Percentiles rank a stretch among this genome's conserved stretches.
Evolutionary conservation across 1,140 invertebrate species (phyloP).

Genomic region (Nomia melanderi): DNA sequence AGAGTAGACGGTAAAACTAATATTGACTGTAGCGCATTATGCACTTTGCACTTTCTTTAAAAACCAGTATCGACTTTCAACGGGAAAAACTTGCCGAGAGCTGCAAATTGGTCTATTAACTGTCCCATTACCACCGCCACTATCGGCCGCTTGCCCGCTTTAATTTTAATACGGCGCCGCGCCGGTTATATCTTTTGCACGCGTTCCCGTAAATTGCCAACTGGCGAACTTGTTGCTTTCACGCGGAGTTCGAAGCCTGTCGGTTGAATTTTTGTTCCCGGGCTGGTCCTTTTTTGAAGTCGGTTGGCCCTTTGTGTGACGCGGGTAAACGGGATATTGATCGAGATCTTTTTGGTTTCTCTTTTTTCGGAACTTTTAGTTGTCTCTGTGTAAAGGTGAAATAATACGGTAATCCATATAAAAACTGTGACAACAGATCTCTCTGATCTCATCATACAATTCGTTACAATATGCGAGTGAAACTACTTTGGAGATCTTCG

Average conservation of each 20-base stretch:
- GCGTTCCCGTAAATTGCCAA: not conserved
- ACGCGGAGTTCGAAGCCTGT: not conserved
- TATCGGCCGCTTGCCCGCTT: not conserved
- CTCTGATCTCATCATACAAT: no score
- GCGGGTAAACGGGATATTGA: no score
- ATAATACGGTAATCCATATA: no score
- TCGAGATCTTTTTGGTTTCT: no score
- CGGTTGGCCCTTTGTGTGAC: no score
- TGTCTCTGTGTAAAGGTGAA: no score
- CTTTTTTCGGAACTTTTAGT: no score
- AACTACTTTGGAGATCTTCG: no score
- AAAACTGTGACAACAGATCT: no score
- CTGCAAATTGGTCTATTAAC: constrained; percentile 1
- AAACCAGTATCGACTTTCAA: constrained; percentile 24
- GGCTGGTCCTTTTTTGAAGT: no score
- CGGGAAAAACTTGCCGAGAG: not conserved
- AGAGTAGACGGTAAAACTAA: constrained; percentile 16
- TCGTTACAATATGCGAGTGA: no score
- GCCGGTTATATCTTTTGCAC: not conserved
- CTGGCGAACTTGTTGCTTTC: not conserved
- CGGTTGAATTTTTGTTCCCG: no score
- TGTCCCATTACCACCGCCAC: not conserved
- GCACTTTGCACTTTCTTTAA: not conserved
- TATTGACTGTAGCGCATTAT: constrained; percentile 24
- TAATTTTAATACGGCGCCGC: not conserved